Evolutionary conservation across 2,113 vertebrate genomes (phyloP), one percentile per base, ranked within the genome.

Genomic region (Peromyscus polionotus): DNA sequence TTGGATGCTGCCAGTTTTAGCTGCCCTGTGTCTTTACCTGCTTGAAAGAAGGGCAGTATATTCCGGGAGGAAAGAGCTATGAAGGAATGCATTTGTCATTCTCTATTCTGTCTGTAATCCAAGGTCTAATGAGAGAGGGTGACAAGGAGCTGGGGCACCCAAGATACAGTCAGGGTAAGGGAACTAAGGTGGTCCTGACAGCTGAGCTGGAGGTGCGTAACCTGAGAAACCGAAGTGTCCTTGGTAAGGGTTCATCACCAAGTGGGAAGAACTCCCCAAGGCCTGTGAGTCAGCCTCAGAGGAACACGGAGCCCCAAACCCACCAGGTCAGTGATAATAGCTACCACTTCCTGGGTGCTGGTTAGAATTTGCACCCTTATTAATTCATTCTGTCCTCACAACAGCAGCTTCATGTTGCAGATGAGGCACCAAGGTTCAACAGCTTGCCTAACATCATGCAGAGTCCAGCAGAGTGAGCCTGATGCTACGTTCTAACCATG

Each of bases 381-480:
- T 28, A n/a, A 80, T 9, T 87, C 90, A 79, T 75, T 95, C 86
- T 87, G 36, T 73, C 36, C 81, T 84, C 79, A 59, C 51, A 22
- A 54, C 79, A n/a, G 1, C 20, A 59, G 36, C 54, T 33, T 54
- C 36, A 11, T 67, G 95, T 95, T 81, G 75, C 33, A 93, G 28
- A 65, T 16, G 54, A 94, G 36, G 54, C 31, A 24, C 36, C 13
- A 59, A 84, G 51, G 45, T 48, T 20, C 65, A 54, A 28, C 45
- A 36, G 31, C 42, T 91, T 75, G 33, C 36, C 72, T 67, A 28
- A 88, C 57, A 7, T 39, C 28, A 68, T 87, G 73, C 3, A 91
- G 54, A 92, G n/a, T 83, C 80, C 19, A 51, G 68, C 12, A 14
- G 1, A 1, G 39, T 22, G 31, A 90, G 36, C 54, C 61, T n/a